Evolutionary conservation across 2,797 vertebrate species (phyloP).

Genomic region (Alfaro cultratus): DNA sequence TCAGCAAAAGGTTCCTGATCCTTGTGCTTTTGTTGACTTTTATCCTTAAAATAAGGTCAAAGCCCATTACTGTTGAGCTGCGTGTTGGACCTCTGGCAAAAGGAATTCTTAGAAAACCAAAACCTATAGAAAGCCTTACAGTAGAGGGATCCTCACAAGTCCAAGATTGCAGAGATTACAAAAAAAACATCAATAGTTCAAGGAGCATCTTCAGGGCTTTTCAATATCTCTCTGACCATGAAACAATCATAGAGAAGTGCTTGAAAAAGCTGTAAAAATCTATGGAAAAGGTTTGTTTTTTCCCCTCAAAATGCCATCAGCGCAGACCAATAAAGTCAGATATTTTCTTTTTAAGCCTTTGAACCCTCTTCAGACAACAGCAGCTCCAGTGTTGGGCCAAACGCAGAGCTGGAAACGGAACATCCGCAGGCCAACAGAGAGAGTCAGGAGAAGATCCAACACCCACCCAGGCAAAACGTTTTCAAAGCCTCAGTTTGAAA

Average conservation of each 20-base stretch:
- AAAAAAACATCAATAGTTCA: constrained; percentile 26
- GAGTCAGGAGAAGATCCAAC: not conserved
- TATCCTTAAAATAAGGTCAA: not conserved
- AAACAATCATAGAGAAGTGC: constrained; percentile 14
- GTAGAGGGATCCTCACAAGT: constrained; percentile 1
- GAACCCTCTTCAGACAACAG: constrained; percentile 34
- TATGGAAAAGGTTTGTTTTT: constrained; percentile 12
- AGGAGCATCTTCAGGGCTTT: constrained; percentile 27
- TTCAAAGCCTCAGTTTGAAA: not conserved
- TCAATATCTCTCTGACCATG: constrained; percentile 23
- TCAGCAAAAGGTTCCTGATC: not conserved
- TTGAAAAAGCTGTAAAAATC: constrained; percentile 2
- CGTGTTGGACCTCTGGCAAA: not conserved
- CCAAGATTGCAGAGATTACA: constrained; percentile 15
- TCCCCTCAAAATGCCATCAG: not conserved
- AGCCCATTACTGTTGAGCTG: not conserved
- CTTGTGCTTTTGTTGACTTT: not conserved
- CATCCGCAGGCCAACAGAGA: constrained; percentile 25
- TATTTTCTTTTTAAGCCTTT: constrained; percentile 31
- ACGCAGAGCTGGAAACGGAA: constrained; percentile 10
- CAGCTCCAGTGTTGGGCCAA: constrained; percentile 29
- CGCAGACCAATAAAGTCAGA: constrained; percentile 16
- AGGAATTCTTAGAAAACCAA: not conserved
- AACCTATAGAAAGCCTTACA: not conserved
- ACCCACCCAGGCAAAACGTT: constrained; percentile 9